Base-by-base conservation (phyloP, 2,888 invertebrate species). In the Sialis fuliginosa region DNA sequence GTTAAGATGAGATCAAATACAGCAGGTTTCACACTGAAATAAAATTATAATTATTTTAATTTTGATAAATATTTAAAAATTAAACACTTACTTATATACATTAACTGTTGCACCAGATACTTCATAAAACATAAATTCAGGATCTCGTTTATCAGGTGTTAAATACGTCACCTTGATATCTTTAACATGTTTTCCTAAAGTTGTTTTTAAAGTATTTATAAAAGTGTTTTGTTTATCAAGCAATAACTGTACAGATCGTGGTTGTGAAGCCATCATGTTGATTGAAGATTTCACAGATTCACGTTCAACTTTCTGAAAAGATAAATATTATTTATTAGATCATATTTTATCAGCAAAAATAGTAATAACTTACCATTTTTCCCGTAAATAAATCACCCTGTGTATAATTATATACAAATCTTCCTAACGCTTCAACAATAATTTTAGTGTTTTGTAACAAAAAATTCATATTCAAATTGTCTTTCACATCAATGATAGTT, bases 1-100 rank as follows among this genome's bases (percentile, higher is more conserved):
- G 95, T 93, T 9, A 97, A 73, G 55, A 97, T 82, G 56, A 98
- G 77, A 72, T 98, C 97, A 69, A 97, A 97, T 48, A 96, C 82
- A 7, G 97, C 97, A 51, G 97, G 97, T 62, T 97, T 97, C 6
- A 96, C 95, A 63, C 91, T 89, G 74, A 56, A 79, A 77, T 50
- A 39, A 37, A 48, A 48, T 47, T 50, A 33, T 49, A 42, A 22
- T 22, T 22, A 22, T 22, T 22, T 22, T 2, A 22, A 22, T 22
- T 22, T 22, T 22, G n/a, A 42, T 31, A 42, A 9, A 9, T n/a
- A 30, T 45, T 22, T 12, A 7, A 39, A 10, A 31, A 33, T 10
- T 12, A 5, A 48, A 40, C 45, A 59, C 64, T 65, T 67, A 89
- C 89, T 82, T 88, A 65, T 95, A 95, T 6, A 93, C 83, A 64